Evolutionary conservation across 2,113 vertebrate species (phyloP).

Genomic region (Periophthalmus modestus): DNA sequence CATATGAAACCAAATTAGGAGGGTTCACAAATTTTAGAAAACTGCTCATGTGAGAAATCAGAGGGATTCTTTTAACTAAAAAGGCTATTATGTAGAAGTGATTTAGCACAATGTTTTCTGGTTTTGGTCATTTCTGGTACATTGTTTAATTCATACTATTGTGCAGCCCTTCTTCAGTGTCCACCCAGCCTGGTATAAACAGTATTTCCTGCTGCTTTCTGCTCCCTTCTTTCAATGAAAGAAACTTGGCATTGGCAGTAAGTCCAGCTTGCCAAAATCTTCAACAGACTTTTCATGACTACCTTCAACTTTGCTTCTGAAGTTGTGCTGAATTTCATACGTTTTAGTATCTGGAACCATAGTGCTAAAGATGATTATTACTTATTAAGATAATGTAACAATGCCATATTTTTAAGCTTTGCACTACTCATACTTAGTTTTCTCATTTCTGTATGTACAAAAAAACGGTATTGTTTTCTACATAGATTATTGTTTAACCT

Average conservation of each 20-base stretch:
- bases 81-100: no score
- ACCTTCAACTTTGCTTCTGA: not conserved
- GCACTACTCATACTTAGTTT: constrained; percentile 12
- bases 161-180: not conserved
- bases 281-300: not conserved
- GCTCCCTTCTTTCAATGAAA: constrained; percentile 7
- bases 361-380: not conserved
- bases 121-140: no score
- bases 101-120: no score
- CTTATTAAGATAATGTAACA: constrained; percentile 23
- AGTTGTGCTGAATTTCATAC: not conserved
- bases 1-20: no score
- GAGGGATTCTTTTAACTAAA: no score
- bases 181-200: not conserved
- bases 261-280: not conserved
- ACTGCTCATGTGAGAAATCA: no score
- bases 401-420: constrained; percentile 23
- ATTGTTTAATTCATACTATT: not conserved
- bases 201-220: not conserved
- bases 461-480: constrained; percentile 6
- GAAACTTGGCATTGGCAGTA: not conserved
- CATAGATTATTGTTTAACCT: not conserved
- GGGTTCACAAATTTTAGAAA: no score
- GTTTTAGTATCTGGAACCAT: not conserved
- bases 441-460: constrained; percentile 1